phyloP scores from a whole-genome alignment of 2,113 vertebrate genomes.

The Egretta garzetta region DNA sequence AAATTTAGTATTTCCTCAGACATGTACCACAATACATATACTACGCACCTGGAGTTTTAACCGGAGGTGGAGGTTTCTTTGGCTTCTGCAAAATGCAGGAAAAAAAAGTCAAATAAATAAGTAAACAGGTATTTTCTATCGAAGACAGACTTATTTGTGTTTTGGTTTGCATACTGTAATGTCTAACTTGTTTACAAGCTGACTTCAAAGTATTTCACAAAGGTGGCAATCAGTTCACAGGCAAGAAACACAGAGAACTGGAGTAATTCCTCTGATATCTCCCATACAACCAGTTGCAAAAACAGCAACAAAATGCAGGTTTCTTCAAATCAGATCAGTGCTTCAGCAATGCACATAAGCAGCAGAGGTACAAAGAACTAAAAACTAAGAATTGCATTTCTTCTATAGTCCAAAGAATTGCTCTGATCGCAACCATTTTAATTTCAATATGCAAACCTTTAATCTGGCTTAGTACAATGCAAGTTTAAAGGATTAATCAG shows the following conservation, averaged over 20 bases:
- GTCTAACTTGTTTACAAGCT: neutral
- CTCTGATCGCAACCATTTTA: neutral
- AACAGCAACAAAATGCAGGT: neutral
- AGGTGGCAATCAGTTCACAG: neutral
- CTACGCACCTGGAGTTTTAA: conserved; percentile 80
- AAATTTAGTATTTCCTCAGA: neutral
- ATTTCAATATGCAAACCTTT: neutral
- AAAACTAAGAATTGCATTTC: neutral
- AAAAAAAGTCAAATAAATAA: neutral
- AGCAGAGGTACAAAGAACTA: neutral
- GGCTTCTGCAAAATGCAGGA: conserved; percentile 79
- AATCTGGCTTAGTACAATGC: neutral
- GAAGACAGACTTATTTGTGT: neutral
- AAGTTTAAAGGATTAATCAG: neutral
- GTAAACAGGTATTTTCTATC: neutral
- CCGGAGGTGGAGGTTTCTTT: conserved; percentile 86
- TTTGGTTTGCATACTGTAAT: neutral
- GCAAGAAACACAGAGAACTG: neutral
- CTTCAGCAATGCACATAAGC: neutral
- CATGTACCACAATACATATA: accelerated
- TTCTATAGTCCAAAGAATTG: neutral
- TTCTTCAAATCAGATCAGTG: neutral
- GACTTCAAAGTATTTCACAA: neutral
- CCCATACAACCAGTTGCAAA: neutral
- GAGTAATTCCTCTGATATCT: neutral